Percentiles rank a stretch among this genome's conserved stretches.
phyloP scores from a whole-genome alignment of 92 coral and sea anemone species.

The Metridium senile region DNA sequence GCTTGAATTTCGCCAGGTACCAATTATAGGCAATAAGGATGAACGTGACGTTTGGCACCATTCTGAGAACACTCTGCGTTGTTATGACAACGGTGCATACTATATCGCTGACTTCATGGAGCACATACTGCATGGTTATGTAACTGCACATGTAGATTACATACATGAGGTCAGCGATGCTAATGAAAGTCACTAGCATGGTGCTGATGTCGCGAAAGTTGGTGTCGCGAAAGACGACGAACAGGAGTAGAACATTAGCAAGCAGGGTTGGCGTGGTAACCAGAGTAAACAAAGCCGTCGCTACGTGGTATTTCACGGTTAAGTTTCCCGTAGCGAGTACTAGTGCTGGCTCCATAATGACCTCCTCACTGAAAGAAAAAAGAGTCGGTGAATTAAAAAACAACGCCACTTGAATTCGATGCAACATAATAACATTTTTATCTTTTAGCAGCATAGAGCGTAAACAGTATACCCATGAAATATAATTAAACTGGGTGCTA shows the following conservation, averaged over 20 bases:
- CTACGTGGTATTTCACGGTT: slow-evolving; percentile 33
- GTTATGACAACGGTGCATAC: slow-evolving; percentile 12
- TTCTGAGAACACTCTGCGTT: slow-evolving; percentile 20
- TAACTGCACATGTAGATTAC: slow-evolving; percentile 12
- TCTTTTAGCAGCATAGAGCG: too few species aligned
- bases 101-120: background rate
- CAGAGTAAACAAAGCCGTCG: slow-evolving; percentile 37
- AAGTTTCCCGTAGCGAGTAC: slow-evolving; percentile 12
- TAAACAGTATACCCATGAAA: too few species aligned
- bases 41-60: slow-evolving; percentile 24
- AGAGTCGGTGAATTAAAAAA: too few species aligned
- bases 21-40: slow-evolving; percentile 27
- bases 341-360: slow-evolving; percentile 15
- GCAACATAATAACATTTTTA: too few species aligned
- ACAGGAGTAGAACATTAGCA: slow-evolving; percentile 47
- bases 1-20: slow-evolving; percentile 37
- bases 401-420: too few species aligned
- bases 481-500: too few species aligned
- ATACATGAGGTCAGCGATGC: slow-evolving; percentile 33
- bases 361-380: background rate
- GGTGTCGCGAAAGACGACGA: slow-evolving; percentile 51
- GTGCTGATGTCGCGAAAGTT: slow-evolving; percentile 64
- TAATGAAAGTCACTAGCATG: slow-evolving; percentile 35
- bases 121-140: slow-evolving; percentile 13
- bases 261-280: slow-evolving; percentile 41